Percentiles rank a stretch among this genome's conserved stretches.
These are phyloP conservation scores for Vanessa tameamea DNA, from an alignment of 1,140 invertebrate genomes.

Conservation along the genomic window DNA sequence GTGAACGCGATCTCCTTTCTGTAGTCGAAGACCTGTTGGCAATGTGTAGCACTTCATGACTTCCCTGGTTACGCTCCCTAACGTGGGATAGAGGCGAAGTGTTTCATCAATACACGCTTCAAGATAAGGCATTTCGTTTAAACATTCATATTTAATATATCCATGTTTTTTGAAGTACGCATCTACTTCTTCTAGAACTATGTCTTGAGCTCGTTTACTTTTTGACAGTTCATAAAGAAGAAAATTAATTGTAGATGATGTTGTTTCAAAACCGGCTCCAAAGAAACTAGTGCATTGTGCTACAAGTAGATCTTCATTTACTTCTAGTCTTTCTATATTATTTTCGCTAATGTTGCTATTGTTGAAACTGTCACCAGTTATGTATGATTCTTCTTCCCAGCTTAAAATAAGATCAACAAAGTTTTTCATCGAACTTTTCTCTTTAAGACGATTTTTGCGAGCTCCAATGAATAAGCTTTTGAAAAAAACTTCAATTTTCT, in stretches of 20 bases:
- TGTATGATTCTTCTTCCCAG: slow-evolving; percentile 35
- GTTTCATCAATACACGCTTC: not conserved
- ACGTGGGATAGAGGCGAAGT: slow-evolving; percentile 56
- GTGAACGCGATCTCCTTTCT: too few relatives aligned
- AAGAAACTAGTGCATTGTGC: slow-evolving; percentile 41
- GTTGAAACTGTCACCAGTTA: slow-evolving; percentile 36
- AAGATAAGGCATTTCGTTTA: not conserved
- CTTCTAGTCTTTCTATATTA: slow-evolving; percentile 27
- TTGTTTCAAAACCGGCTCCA: slow-evolving; percentile 46
- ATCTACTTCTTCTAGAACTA: slow-evolving; percentile 40
- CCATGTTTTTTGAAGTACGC: slow-evolving; percentile 10
- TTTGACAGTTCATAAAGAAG: slow-evolving; percentile 42
- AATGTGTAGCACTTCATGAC: slow-evolving; percentile 39
- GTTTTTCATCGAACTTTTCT: slow-evolving; percentile 36
- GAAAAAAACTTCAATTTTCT: slow-evolving; percentile 39
- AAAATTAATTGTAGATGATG: slow-evolving; percentile 38
- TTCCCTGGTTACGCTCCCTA: slow-evolving; percentile 29
- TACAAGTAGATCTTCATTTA: slow-evolving; percentile 35
- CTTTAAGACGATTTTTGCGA: slow-evolving; percentile 32
- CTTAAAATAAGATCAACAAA: slow-evolving; percentile 45
- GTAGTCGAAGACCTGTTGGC: slow-evolving; percentile 42
- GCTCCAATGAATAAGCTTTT: slow-evolving; percentile 32
- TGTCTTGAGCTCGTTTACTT: slow-evolving; percentile 29
- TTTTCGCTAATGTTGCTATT: slow-evolving; percentile 24
- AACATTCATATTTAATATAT: slow-evolving; percentile 38